Evolutionary conservation across 2,888 invertebrate genomes (phyloP).

Genomic region (Cenopis cana): DNA sequence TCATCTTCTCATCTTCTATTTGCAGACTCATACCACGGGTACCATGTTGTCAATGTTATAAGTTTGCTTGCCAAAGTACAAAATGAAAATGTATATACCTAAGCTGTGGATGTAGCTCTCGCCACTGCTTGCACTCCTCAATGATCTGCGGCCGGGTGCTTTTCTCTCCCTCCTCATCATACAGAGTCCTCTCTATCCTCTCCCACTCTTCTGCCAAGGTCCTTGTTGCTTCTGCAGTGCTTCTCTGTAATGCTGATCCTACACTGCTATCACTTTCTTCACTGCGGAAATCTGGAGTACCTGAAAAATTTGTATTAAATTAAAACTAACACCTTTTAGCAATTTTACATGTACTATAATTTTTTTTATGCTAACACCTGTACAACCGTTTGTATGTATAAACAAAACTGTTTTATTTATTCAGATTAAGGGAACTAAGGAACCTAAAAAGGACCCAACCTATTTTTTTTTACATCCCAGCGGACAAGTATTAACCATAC

Average conservation of each 20-base stretch:
- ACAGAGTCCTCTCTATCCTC: constrained; percentile 83
- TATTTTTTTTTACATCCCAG: too few species aligned
- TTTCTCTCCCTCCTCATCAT: constrained; percentile 82
- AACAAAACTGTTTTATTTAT: too few species aligned
- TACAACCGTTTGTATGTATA: too few species aligned
- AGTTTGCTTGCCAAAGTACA: too few species aligned
- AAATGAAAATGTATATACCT: constrained; percentile 64
- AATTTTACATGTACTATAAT: too few species aligned
- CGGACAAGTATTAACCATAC: too few species aligned
- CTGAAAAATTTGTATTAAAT: constrained; percentile 50
- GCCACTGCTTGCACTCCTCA: constrained; percentile 86
- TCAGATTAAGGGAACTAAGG: too few species aligned
- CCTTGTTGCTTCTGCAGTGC: constrained; percentile 81
- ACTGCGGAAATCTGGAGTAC: constrained; percentile 77
- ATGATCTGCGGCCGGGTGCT: constrained; percentile 77
- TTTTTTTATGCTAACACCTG: too few species aligned
- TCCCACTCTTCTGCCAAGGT: constrained; percentile 83
- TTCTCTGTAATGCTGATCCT: constrained; percentile 79
- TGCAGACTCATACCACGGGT: too few species aligned
- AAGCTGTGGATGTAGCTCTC: constrained; percentile 83
- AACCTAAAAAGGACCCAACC: too few species aligned
- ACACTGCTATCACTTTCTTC: constrained; percentile 83
- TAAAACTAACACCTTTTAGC: background rate
- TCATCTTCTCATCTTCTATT: too few species aligned
- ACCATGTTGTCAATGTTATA: too few species aligned